phyloP scores from a whole-genome alignment of 1,140 invertebrate genomes.

The Magallana gigas region DNA sequence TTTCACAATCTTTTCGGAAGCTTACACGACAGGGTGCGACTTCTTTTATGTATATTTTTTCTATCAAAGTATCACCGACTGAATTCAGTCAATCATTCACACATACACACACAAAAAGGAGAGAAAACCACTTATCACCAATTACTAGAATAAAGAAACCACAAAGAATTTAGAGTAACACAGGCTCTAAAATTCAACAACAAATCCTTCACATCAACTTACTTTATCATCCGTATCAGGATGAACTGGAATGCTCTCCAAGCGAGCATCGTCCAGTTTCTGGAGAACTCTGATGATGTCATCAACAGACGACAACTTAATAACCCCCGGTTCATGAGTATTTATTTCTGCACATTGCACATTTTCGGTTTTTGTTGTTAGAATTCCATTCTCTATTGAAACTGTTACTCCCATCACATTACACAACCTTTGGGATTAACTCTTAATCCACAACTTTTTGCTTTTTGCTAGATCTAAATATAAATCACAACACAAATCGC shows the following conservation, averaged over 20 bases:
- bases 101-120: background rate
- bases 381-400: background rate
- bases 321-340: background rate
- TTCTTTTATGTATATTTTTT: background rate
- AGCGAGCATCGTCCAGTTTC: constrained; percentile 17
- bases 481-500: too few species aligned
- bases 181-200: background rate
- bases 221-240: constrained; percentile 32
- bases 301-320: constrained; percentile 13
- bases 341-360: background rate
- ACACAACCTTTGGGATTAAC: background rate
- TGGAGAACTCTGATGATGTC: constrained; percentile 13
- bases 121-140: background rate
- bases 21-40: background rate
- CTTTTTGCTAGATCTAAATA: too few species aligned
- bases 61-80: background rate
- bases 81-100: background rate
- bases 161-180: background rate
- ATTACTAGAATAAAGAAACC: background rate
- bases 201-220: background rate
- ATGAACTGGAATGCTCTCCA: constrained; percentile 12
- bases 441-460: background rate
- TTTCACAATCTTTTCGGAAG: background rate
- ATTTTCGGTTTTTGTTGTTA: background rate
- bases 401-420: background rate